These are phyloP conservation scores for Muscicapa comitata DNA, from an alignment of 2,797 vertebrate genomes.

Conservation along the genomic window DNA sequence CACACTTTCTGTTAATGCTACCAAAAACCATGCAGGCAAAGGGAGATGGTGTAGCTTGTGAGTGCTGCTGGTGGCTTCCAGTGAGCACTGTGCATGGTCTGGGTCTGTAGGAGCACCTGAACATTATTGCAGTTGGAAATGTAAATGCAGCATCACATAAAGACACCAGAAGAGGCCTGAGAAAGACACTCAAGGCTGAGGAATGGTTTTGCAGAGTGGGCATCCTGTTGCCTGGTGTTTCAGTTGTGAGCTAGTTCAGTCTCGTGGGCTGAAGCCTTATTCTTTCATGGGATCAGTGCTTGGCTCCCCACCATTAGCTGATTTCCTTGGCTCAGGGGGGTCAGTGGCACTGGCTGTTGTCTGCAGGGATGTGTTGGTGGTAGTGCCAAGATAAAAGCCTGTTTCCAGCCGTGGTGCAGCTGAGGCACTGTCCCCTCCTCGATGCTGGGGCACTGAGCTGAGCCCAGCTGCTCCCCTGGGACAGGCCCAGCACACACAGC, in stretches of 20 bases:
- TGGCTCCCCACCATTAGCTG: fast-evolving
- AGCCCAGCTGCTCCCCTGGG: neutral
- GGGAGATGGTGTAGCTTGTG: neutral
- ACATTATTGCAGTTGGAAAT: fast-evolving
- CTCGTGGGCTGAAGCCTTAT: neutral
- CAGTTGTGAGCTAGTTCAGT: neutral
- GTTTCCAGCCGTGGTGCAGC: neutral
- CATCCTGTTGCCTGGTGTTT: neutral
- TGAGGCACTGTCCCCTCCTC: neutral
- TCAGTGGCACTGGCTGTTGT: neutral
- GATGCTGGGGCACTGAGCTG: neutral
- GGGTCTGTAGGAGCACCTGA: neutral
- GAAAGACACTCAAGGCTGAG: neutral
- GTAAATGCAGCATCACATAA: neutral
- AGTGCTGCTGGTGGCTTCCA: neutral
- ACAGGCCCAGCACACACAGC: neutral
- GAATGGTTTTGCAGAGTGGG: neutral
- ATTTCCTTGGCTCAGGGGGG: neutral
- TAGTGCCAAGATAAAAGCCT: neutral
- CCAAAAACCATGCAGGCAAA: neutral
- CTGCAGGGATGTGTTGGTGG: neutral
- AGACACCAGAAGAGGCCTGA: neutral
- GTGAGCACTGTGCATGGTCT: fast-evolving
- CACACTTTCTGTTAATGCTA: neutral
- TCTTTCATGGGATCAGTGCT: neutral